A percentile compares a stretch with the other conserved stretches of the same genome.
phyloP scores from a whole-genome alignment of 1,140 invertebrate genomes.

The Danaus melanippus region DNA sequence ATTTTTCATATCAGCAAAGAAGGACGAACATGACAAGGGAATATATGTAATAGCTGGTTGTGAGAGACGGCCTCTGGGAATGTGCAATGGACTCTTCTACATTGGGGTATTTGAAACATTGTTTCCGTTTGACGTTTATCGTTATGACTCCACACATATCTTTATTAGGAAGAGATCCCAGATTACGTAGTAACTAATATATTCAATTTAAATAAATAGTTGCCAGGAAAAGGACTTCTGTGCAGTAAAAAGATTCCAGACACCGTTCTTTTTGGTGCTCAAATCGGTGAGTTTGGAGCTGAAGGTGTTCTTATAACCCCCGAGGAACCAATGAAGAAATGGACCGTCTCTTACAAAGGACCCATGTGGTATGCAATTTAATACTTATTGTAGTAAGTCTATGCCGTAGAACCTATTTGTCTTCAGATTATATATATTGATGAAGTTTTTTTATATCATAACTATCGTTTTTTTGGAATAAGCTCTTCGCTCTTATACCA shows the following conservation, averaged over 20 bases:
- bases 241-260: slow-evolving; percentile 78
- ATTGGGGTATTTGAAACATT: slow-evolving; percentile 59
- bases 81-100: slow-evolving; percentile 74
- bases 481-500: too few relatives aligned
- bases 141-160: too few relatives aligned
- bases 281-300: slow-evolving; percentile 73
- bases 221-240: slow-evolving; percentile 78
- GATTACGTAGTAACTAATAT: background rate
- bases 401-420: background rate
- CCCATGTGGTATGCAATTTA: slow-evolving; percentile 72
- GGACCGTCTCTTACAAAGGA: slow-evolving; percentile 76
- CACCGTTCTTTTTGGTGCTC: slow-evolving; percentile 74
- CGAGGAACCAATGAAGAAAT: slow-evolving; percentile 78
- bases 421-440: background rate
- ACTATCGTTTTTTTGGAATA: too few relatives aligned
- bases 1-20: slow-evolving; percentile 71
- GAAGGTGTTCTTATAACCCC: slow-evolving; percentile 77
- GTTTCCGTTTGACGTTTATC: too few relatives aligned
- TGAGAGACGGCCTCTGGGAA: slow-evolving; percentile 71
- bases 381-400: background rate
- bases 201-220: slow-evolving; percentile 32
- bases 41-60: slow-evolving; percentile 71
- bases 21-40: slow-evolving; percentile 61
- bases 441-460: background rate
- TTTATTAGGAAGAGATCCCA: too few relatives aligned